A percentile compares a stretch with the other conserved stretches of the same genome.
phyloP scores from a whole-genome alignment of 2,797 vertebrate genomes.

The Podargus strigoides region DNA sequence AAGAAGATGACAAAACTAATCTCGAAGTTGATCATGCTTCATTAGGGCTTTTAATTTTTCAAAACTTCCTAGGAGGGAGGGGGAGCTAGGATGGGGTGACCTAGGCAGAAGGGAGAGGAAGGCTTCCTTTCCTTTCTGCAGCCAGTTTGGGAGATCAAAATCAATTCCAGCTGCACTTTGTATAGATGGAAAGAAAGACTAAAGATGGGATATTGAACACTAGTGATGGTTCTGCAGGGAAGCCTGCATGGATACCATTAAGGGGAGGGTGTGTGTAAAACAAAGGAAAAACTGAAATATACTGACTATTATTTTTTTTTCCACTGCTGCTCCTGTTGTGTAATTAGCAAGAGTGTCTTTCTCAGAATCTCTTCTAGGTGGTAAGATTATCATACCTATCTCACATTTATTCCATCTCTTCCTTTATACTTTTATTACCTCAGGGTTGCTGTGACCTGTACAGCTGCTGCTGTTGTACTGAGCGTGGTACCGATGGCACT shows the following conservation, averaged over 20 bases:
- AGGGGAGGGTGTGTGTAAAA: conserved; percentile 37
- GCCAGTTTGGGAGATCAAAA: conserved; percentile 68
- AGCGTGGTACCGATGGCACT: not conserved
- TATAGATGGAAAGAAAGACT: conserved; percentile 66
- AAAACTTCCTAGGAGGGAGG: not conserved
- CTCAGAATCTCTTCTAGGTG: conserved; percentile 6
- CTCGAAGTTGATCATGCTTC: not conserved
- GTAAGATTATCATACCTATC: not conserved
- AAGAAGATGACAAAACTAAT: conserved; percentile 49
- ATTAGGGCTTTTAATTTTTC: conserved; percentile 13
- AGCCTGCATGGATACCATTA: not conserved
- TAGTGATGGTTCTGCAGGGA: conserved; percentile 65
- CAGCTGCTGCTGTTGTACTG: not conserved
- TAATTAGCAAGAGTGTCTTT: conserved; percentile 40
- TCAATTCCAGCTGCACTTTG: conserved; percentile 79
- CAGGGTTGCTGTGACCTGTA: conserved; percentile 46
- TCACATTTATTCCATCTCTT: not conserved
- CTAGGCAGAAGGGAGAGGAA: not conserved
- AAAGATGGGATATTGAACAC: conserved; percentile 69
- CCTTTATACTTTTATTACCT: conserved; percentile 14
- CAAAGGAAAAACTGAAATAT: conserved; percentile 35
- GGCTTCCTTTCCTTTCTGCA: not conserved
- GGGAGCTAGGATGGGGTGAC: not conserved
- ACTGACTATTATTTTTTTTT: conserved; percentile 12
- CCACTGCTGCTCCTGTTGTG: conserved; percentile 50